phyloP scores from a whole-genome alignment of 2,113 vertebrate species.

The Physeter macrocephalus region DNA sequence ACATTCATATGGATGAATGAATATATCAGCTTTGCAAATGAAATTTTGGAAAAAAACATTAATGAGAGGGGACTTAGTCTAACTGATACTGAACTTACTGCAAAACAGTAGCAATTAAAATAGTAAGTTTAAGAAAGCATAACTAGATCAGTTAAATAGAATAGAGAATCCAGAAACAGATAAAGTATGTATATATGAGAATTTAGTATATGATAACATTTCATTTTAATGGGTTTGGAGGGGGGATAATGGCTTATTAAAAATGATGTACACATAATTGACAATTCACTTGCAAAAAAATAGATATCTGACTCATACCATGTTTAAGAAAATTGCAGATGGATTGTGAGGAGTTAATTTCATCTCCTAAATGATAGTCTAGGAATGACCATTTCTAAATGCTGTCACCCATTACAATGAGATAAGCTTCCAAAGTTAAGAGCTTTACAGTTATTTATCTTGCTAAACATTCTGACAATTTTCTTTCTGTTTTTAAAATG shows the following conservation, averaged over 20 bases:
- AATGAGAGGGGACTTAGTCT: neutral
- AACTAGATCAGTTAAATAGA: neutral
- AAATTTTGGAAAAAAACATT: neutral
- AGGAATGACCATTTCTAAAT: neutral
- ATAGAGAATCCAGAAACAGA: neutral
- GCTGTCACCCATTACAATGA: neutral
- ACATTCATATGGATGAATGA: neutral
- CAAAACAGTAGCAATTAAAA: neutral
- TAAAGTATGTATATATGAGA: neutral
- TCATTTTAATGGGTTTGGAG: neutral
- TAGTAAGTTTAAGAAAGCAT: neutral
- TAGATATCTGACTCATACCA: neutral
- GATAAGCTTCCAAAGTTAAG: neutral
- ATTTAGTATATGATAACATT: neutral
- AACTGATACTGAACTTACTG: neutral
- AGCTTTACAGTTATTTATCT: neutral
- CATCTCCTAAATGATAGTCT: neutral
- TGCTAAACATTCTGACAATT: neutral
- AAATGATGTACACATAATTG: neutral
- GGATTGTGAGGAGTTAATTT: neutral
- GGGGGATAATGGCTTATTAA: neutral
- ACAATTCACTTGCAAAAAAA: neutral
- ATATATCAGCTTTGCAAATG: neutral
- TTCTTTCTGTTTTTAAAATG: neutral
- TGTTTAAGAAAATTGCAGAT: neutral